Conservation (phyloP, 2,888 invertebrate genomes). For the Creontiades dilutus region DNA sequence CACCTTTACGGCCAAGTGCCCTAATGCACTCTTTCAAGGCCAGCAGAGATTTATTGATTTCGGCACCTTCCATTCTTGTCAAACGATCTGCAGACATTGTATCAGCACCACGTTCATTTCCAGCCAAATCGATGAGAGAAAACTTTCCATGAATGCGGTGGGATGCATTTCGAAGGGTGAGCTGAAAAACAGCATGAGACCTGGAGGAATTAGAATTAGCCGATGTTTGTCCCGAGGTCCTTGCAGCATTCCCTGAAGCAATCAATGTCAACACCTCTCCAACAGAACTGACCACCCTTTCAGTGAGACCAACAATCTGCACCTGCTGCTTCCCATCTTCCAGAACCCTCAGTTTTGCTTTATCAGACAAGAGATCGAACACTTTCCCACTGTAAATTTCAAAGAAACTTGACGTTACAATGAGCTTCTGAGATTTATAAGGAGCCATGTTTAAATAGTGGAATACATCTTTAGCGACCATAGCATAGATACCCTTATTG, state of each 20-base stretch:
- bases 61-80: constrained; percentile 97
- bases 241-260: constrained; percentile 92
- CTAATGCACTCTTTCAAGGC: constrained; percentile 99
- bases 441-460: constrained; percentile 88
- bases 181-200: constrained; percentile 99
- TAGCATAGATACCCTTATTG: constrained; percentile 97
- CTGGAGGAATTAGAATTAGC: constrained; percentile 99
- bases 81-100: constrained; percentile 97
- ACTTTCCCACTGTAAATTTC: constrained; percentile 99
- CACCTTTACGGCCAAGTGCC: constrained; percentile 95
- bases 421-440: constrained; percentile 91
- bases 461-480: constrained; percentile 97
- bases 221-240: constrained; percentile 98
- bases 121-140: constrained; percentile 97
- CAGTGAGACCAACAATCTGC: constrained; percentile 97
- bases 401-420: constrained; percentile 97
- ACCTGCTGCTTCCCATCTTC: constrained; percentile 99
- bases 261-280: constrained; percentile 96
- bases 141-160: constrained; percentile 97
- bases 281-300: constrained; percentile 92
- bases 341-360: constrained; percentile 94
- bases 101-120: constrained; percentile 99
- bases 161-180: constrained; percentile 89
- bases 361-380: constrained; percentile 93
- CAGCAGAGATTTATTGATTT: constrained; percentile 96